These are phyloP conservation scores for Portevinia maculata DNA, from an alignment of 2,888 invertebrate genomes.

Conservation along the genomic window DNA sequence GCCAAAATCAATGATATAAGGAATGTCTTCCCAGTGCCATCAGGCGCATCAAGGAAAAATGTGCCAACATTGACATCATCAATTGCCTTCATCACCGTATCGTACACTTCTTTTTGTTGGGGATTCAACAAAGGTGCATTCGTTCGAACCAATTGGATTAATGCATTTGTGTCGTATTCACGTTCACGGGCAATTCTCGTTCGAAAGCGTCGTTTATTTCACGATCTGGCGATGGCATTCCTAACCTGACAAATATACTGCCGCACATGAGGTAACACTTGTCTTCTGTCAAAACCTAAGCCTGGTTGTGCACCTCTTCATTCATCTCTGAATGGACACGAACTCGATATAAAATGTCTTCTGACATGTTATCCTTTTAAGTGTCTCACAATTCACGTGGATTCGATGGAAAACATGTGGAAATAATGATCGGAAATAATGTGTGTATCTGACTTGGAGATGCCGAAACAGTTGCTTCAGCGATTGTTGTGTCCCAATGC, in stretches of 20 bases:
- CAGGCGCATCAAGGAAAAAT: no score
- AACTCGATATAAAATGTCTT: slow-evolving; percentile 9
- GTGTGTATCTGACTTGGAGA: not conserved
- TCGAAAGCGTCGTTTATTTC: slow-evolving; percentile 1
- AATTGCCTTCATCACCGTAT: no score
- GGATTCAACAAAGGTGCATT: not conserved
- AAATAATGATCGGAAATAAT: slow-evolving; percentile 16
- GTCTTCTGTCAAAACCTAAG: slow-evolving; percentile 7
- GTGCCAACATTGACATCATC: no score
- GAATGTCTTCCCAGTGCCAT: no score
- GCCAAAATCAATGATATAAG: no score
- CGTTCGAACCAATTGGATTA: not conserved
- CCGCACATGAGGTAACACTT: slow-evolving; percentile 3
- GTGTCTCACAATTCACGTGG: no score
- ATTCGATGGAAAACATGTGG: no score
- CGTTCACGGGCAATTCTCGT: slow-evolving; percentile 7
- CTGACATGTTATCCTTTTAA: slow-evolving; percentile 33
- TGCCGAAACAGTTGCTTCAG: no score
- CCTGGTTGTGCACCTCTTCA: no score
- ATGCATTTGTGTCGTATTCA: not conserved
- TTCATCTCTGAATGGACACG: no score
- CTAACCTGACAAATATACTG: slow-evolving; percentile 3
- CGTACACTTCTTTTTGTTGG: no score
- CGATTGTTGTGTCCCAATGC: no score
- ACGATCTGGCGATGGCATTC: slow-evolving; percentile 10